phyloP scores from a whole-genome alignment of 2,888 invertebrate species.

The Watsonalla binaria region DNA sequence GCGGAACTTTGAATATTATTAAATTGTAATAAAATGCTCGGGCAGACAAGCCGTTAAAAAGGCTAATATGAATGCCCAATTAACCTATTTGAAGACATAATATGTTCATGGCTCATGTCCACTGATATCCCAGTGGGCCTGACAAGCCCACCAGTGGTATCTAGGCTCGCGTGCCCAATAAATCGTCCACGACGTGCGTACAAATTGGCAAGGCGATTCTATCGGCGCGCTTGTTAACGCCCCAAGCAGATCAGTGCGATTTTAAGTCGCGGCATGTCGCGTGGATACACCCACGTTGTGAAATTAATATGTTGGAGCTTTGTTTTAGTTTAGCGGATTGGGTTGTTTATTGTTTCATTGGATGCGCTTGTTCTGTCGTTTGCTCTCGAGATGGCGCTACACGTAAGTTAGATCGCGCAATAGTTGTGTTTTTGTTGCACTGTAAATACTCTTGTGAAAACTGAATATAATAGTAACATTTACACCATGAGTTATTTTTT shows the following conservation, averaged over 20 bases:
- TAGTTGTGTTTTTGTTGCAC: too few relatives aligned
- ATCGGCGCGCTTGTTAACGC: conserved; percentile 49
- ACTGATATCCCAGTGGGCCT: background rate
- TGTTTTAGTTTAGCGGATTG: conserved; percentile 2
- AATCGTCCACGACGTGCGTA: conserved; percentile 65
- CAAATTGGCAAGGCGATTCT: conserved; percentile 65
- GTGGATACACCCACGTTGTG: conserved; percentile 46
- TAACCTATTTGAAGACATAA: background rate
- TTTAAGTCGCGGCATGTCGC: conserved; percentile 34
- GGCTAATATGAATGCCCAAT: background rate
- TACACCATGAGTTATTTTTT: too few relatives aligned
- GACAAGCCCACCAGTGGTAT: conserved; percentile 49
- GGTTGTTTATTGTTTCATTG: background rate
- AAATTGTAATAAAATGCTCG: too few relatives aligned
- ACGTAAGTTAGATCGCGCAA: too few relatives aligned
- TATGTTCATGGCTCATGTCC: background rate
- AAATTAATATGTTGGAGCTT: conserved; percentile 19
- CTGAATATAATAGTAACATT: too few relatives aligned
- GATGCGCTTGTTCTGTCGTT: background rate
- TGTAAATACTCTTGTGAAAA: too few relatives aligned
- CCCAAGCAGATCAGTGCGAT: conserved; percentile 37
- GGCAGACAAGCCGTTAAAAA: too few relatives aligned
- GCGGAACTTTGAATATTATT: too few relatives aligned
- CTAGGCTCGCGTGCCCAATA: conserved; percentile 64
- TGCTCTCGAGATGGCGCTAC: too few relatives aligned